Evolutionary conservation across 2,888 invertebrate genomes (phyloP).

Genomic region (Drosophila meridionalis): DNA sequence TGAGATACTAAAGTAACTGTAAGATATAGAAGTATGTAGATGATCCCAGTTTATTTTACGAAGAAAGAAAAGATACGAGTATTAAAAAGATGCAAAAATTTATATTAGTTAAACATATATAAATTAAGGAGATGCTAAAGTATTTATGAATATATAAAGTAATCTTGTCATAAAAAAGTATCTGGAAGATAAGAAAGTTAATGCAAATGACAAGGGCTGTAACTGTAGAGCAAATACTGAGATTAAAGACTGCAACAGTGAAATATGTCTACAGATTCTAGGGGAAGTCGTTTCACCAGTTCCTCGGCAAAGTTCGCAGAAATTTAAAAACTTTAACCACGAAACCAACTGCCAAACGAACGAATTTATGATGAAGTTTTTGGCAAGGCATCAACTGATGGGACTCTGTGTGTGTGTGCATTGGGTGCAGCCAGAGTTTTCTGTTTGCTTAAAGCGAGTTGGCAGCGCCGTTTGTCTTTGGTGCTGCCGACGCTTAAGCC

Average conservation of each 20-base stretch:
- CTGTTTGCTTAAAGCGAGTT: conserved; percentile 38
- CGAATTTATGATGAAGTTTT: conserved; percentile 28
- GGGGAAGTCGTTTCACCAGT: background rate
- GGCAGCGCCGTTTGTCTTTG: conserved; percentile 53
- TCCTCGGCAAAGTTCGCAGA: background rate
- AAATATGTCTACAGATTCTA: background rate
- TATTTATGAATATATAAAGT: no score
- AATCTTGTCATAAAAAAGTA: background rate
- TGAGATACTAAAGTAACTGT: background rate
- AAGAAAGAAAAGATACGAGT: no score
- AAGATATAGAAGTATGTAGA: background rate
- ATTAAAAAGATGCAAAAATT: no score
- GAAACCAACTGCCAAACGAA: conserved; percentile 5
- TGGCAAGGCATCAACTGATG: conserved; percentile 25
- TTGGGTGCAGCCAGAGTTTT: conserved; percentile 8
- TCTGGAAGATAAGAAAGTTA: no score
- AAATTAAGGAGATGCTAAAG: no score
- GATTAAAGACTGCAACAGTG: background rate
- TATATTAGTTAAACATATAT: no score
- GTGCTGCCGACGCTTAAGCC: conserved; percentile 27
- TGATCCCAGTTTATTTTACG: no score
- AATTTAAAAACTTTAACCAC: conserved; percentile 7
- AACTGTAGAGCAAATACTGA: background rate
- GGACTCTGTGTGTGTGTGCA: background rate
- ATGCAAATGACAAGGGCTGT: background rate